phyloP scores from a whole-genome alignment of 1,140 invertebrate species.

The Muscidifurax raptorellus region DNA sequence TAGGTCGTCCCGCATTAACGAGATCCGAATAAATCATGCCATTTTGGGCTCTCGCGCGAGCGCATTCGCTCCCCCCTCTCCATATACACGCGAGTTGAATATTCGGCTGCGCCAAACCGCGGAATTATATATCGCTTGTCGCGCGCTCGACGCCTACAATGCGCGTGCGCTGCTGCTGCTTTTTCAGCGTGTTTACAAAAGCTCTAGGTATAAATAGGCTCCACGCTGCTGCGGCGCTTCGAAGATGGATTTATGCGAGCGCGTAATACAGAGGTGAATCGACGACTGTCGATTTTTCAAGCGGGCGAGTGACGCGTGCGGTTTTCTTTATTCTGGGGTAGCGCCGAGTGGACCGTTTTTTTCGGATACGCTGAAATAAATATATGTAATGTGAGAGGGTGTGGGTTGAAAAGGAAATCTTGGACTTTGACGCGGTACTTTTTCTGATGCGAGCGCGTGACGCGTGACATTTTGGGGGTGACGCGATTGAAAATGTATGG shows the following conservation, averaged over 20 bases:
- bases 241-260: slow-evolving; percentile 4
- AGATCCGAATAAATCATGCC: slow-evolving; percentile 61
- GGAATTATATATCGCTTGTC: slow-evolving; percentile 48
- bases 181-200: background rate
- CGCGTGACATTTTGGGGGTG: too few species aligned
- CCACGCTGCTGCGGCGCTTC: background rate
- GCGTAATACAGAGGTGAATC: background rate
- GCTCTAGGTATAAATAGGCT: background rate
- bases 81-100: slow-evolving; percentile 13
- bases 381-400: background rate
- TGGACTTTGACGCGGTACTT: background rate
- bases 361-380: background rate
- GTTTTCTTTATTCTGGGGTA: background rate
- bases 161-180: background rate
- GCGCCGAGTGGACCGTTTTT: background rate
- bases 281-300: background rate
- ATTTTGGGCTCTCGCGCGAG: slow-evolving; percentile 10
- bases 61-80: slow-evolving; percentile 3
- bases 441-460: too few species aligned
- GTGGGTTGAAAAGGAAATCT: background rate
- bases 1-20: slow-evolving; percentile 53
- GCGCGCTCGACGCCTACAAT: background rate
- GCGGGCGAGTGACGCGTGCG: background rate
- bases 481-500: too few species aligned
- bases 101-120: slow-evolving; percentile 52